A percentile compares a stretch with the other conserved stretches of the same genome.
Evolutionary conservation across 2,113 vertebrate species (phyloP).

Genomic region (Bubo scandiacus): DNA sequence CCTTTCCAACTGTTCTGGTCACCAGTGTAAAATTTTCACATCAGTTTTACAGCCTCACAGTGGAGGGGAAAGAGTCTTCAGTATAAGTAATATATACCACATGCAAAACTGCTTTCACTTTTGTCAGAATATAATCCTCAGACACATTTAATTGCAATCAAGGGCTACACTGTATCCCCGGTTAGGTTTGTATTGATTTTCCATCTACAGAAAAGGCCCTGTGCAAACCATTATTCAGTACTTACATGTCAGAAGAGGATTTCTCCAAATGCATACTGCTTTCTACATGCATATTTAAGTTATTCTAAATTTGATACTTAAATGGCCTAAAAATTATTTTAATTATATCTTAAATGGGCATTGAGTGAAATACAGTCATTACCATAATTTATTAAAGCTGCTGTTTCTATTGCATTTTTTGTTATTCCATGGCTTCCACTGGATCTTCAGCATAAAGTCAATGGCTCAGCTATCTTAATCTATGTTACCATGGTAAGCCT

Average conservation of each 20-base stretch:
- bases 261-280: neutral
- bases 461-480: neutral
- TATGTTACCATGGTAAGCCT: neutral
- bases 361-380: neutral
- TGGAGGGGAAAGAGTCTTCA: too few species aligned
- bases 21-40: neutral
- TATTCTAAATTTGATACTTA: neutral
- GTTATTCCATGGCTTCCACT: neutral
- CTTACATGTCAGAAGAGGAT: neutral
- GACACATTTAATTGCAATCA: neutral
- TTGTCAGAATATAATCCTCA: neutral
- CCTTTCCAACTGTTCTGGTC: neutral
- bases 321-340: neutral
- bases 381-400: neutral
- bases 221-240: neutral
- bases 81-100: accelerated
- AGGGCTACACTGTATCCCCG: neutral
- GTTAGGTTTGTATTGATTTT: neutral
- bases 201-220: neutral
- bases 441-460: neutral
- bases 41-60: neutral
- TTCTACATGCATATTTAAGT: neutral
- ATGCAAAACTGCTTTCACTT: neutral
- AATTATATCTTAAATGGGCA: neutral
- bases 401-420: too few species aligned